phyloP scores from a whole-genome alignment of 2,888 invertebrate genomes.

The Seira ritae region DNA sequence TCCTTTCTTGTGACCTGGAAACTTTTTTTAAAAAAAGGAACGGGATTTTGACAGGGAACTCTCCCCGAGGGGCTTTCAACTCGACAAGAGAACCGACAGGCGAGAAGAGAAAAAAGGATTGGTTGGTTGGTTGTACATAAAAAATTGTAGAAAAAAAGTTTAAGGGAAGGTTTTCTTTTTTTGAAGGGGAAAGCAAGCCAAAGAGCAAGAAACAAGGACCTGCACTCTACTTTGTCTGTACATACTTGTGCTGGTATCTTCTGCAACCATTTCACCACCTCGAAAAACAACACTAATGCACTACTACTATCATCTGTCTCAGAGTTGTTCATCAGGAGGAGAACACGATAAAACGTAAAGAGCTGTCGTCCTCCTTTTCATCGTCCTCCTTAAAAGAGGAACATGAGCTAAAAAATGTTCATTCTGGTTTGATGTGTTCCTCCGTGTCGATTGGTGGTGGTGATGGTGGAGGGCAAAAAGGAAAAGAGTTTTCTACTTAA shows the following conservation, averaged over 20 bases:
- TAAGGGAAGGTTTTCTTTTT: slow-evolving; percentile 8
- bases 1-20: slow-evolving; percentile 62
- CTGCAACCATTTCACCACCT: too few species aligned
- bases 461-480: slow-evolving; percentile 36
- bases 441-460: slow-evolving; percentile 40
- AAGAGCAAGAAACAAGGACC: slow-evolving; percentile 32
- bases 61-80: slow-evolving; percentile 60
- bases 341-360: slow-evolving; percentile 49
- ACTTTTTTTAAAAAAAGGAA: slow-evolving; percentile 62
- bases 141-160: background rate
- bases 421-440: slow-evolving; percentile 45
- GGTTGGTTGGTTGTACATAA: slow-evolving; percentile 32
- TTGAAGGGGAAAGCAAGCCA: slow-evolving; percentile 13
- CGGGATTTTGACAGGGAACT: slow-evolving; percentile 60
- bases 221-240: too few species aligned
- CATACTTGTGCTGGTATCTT: too few species aligned
- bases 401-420: slow-evolving; percentile 25
- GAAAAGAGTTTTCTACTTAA: slow-evolving; percentile 40
- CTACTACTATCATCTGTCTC: slow-evolving; percentile 58
- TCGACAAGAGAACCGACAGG: slow-evolving; percentile 61
- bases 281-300: too few species aligned
- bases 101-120: slow-evolving; percentile 40
- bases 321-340: slow-evolving; percentile 62
- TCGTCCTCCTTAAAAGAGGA: too few species aligned
- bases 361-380: slow-evolving; percentile 38